Evolutionary conservation across 1,140 invertebrate genomes (phyloP).

Genomic region (Caenorhabditis latens): DNA sequence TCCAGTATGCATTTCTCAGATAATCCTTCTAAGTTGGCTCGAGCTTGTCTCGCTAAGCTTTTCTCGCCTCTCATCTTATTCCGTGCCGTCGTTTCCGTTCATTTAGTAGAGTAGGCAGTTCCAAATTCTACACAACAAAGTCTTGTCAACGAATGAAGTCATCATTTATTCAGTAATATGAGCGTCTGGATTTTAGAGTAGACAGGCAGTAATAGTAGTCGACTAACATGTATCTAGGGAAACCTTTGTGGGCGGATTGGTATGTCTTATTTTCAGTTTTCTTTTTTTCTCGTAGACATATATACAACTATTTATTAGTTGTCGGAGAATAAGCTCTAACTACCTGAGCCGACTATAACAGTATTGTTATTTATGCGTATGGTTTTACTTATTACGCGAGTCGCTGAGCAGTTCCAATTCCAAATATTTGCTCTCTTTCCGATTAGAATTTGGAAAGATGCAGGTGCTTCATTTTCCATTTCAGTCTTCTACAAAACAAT

Average conservation of each 20-base stretch:
- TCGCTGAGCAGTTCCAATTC: too few species aligned
- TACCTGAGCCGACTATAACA: too few species aligned
- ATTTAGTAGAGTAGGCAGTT: not conserved
- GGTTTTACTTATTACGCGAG: too few species aligned
- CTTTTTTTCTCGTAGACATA: not conserved
- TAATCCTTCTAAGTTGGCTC: conserved; percentile 19
- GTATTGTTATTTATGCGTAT: too few species aligned
- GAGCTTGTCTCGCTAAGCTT: not conserved
- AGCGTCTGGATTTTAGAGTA: not conserved
- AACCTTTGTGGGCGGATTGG: not conserved
- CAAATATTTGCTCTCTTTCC: too few species aligned
- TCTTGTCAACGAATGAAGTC: not conserved
- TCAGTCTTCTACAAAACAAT: too few species aligned
- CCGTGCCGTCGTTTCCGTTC: not conserved
- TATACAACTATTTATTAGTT: not conserved
- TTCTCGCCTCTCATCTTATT: not conserved
- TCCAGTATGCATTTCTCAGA: not conserved
- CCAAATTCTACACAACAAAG: not conserved
- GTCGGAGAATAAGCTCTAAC: not conserved
- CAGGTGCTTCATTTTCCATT: too few species aligned
- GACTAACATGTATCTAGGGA: not conserved
- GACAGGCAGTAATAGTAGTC: not conserved
- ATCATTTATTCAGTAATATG: conserved; percentile 36
- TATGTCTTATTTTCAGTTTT: not conserved
- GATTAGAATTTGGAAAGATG: too few species aligned